Percentiles rank a stretch among this genome's conserved stretches.
phyloP scores from a whole-genome alignment of 1,140 invertebrate species.

The Orius insidiosus region DNA sequence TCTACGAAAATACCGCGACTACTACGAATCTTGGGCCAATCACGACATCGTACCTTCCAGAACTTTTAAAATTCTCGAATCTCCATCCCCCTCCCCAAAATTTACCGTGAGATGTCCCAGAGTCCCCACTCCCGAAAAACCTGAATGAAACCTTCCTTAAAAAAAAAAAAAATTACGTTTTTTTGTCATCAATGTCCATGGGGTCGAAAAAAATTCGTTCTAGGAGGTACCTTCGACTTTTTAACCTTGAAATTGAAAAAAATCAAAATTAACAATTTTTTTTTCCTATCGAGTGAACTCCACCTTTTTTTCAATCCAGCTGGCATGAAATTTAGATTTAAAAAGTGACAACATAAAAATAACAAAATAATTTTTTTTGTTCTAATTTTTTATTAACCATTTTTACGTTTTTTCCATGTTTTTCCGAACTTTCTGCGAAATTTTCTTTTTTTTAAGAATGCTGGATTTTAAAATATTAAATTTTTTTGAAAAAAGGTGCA shows the following conservation, averaged over 20 bases:
- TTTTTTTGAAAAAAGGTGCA: no score
- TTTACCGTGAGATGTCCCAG: conserved; percentile 8
- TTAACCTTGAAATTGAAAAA: conserved; percentile 11
- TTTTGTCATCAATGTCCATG: conserved; percentile 17
- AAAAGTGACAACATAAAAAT: conserved; percentile 13
- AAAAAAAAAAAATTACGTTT: conserved; percentile 8
- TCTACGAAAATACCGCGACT: conserved; percentile 23
- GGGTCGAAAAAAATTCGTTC: conserved; percentile 13
- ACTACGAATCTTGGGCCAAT: conserved; percentile 34
- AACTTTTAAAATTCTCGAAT: conserved; percentile 30
- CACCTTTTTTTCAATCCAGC: conserved; percentile 19
- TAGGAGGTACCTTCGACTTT: conserved; percentile 10
- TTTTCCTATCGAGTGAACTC: conserved; percentile 22
- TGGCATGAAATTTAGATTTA: neutral
- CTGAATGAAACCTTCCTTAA: conserved; percentile 7
- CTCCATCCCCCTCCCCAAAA: conserved; percentile 8
- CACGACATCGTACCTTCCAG: conserved; percentile 30
- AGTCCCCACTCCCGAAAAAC: conserved; percentile 1
- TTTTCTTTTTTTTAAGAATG: no score
- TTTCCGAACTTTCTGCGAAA: no score
- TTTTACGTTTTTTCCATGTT: no score
- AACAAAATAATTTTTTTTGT: no score
- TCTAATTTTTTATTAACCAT: no score
- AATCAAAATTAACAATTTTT: conserved; percentile 7
- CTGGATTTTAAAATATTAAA: no score